Evolutionary conservation across 2,113 vertebrate species (phyloP).

Genomic region (Pyrgilauda ruficollis): DNA sequence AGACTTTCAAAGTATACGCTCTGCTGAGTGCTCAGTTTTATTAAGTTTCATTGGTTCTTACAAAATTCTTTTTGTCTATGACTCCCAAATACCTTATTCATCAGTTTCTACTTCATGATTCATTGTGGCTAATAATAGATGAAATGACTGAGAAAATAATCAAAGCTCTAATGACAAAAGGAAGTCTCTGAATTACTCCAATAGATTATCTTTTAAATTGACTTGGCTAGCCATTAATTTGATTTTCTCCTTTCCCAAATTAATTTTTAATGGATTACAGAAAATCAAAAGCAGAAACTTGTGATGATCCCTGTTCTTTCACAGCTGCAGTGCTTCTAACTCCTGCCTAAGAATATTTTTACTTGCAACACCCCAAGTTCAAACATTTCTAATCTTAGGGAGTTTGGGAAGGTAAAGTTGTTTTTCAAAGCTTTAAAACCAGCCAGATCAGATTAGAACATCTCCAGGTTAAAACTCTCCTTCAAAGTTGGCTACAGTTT

Average conservation of each 20-base stretch:
- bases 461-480: background rate
- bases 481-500: background rate
- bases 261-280: background rate
- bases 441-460: background rate
- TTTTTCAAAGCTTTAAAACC: background rate
- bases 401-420: background rate
- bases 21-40: background rate
- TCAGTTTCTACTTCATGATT: background rate
- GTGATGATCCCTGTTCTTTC: background rate
- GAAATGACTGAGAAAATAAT: conserved; percentile 31
- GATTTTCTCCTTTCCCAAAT: background rate
- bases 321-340: background rate
- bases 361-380: background rate
- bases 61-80: background rate
- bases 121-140: conserved; percentile 1
- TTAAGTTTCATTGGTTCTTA: background rate
- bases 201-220: conserved; percentile 6
- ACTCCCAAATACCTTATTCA: background rate
- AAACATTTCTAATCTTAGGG: background rate
- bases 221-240: background rate
- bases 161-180: conserved; percentile 27
- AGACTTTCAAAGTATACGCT: background rate
- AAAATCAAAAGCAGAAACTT: background rate
- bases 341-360: background rate
- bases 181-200: conserved; percentile 10